A percentile compares a stretch with the other conserved stretches of the same genome.
Evolutionary conservation across 2,797 vertebrate genomes (phyloP).

Genomic region (Fistularia tabacaria): DNA sequence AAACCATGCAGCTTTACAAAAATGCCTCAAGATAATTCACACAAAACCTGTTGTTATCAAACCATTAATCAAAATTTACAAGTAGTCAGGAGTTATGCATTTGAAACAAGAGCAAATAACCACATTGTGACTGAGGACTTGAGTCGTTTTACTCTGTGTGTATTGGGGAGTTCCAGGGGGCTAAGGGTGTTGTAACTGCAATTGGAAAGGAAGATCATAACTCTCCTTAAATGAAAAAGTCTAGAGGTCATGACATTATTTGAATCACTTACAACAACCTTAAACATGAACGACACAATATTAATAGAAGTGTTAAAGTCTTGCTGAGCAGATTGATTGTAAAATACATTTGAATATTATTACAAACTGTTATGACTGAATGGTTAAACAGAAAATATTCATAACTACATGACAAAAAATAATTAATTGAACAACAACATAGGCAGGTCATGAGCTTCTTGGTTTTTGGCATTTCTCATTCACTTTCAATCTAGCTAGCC

Average conservation of each 20-base stretch:
- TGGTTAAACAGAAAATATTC: constrained; percentile 22
- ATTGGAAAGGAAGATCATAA: constrained; percentile 21
- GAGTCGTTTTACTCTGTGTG: constrained; percentile 39
- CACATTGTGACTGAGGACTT: constrained; percentile 37
- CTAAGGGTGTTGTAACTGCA: constrained; percentile 5
- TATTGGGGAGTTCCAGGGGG: not conserved
- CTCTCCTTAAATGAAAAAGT: constrained; percentile 37
- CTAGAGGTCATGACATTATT: constrained; percentile 35
- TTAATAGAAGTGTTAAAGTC: constrained; percentile 26
- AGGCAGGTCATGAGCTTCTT: constrained; percentile 14
- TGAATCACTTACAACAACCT: constrained; percentile 35
- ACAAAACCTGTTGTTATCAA: constrained; percentile 59
- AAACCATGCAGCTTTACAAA: constrained; percentile 60
- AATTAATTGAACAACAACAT: constrained; percentile 33
- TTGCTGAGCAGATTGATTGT: constrained; percentile 18
- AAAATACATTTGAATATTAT: constrained; percentile 5
- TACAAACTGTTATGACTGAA: not conserved
- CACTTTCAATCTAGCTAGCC: constrained; percentile 51
- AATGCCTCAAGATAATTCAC: constrained; percentile 63
- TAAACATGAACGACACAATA: constrained; percentile 16
- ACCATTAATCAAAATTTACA: constrained; percentile 56
- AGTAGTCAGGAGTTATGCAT: constrained; percentile 40
- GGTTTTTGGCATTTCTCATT: constrained; percentile 41
- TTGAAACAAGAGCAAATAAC: constrained; percentile 26
- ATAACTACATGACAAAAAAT: constrained; percentile 31